Percentiles rank a stretch among this genome's conserved stretches.
These are phyloP conservation scores for Epinotia brunnichana DNA, from an alignment of 2,888 invertebrate genomes.

Conservation along the genomic window DNA sequence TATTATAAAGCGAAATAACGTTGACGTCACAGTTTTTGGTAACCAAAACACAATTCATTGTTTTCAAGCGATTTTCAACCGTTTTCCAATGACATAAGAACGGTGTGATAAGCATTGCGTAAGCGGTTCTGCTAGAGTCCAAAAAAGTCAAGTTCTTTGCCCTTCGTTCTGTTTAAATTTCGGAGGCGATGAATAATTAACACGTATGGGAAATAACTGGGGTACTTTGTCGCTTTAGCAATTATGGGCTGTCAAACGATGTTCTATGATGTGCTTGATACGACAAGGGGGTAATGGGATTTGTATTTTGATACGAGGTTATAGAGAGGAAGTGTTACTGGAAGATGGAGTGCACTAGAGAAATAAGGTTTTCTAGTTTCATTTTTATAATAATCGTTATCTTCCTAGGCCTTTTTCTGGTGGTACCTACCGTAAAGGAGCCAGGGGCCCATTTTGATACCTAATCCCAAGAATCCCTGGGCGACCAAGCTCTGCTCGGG, in stretches of 20 bases:
- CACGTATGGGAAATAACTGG: slow-evolving; percentile 35
- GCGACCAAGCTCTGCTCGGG: too few relatives aligned
- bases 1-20: slow-evolving; percentile 8
- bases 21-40: slow-evolving; percentile 4
- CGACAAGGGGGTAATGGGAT: slow-evolving; percentile 4
- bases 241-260: neutral
- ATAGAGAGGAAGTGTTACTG: neutral
- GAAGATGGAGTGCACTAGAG: neutral
- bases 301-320: neutral
- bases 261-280: neutral
- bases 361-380: neutral
- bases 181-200: slow-evolving; percentile 36
- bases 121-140: slow-evolving; percentile 24
- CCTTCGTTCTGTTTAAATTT: slow-evolving; percentile 43
- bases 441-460: too few relatives aligned
- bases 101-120: neutral
- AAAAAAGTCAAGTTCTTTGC: slow-evolving; percentile 45
- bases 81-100: neutral
- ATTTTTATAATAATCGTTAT: too few relatives aligned
- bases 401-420: too few relatives aligned
- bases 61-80: slow-evolving; percentile 1
- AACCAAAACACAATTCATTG: neutral
- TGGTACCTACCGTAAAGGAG: too few relatives aligned
- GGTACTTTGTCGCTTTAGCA: slow-evolving; percentile 9
- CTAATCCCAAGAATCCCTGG: too few relatives aligned